Evolutionary conservation across 2,888 invertebrate species (phyloP).

Genomic region (Aromia moschata): DNA sequence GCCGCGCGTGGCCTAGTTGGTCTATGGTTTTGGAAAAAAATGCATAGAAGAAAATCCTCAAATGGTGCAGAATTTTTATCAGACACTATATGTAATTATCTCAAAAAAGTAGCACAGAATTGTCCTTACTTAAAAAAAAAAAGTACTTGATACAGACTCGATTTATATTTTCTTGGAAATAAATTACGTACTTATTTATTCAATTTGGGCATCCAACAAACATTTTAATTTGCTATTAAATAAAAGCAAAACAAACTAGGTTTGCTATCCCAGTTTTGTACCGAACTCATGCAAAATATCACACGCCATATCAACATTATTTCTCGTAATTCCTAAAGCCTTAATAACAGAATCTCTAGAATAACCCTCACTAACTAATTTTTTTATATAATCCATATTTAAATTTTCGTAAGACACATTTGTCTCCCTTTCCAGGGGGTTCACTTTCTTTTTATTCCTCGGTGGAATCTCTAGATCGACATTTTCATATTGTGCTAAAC

Average conservation of each 20-base stretch:
- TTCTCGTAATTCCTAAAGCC: conserved; percentile 90
- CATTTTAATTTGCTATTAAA: conserved; percentile 26
- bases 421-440: conserved; percentile 59
- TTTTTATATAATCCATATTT: conserved; percentile 89
- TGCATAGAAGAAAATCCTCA: too few relatives aligned
- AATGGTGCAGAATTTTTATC: too few relatives aligned
- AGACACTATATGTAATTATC: too few relatives aligned
- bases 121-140: too few relatives aligned
- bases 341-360: conserved; percentile 90
- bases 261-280: conserved; percentile 53
- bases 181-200: too few relatives aligned
- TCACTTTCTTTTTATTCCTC: conserved; percentile 52
- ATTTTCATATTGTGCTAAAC: conserved; percentile 41
- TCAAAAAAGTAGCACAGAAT: too few relatives aligned
- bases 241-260: conserved; percentile 22
- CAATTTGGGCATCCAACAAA: too few relatives aligned
- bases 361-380: conserved; percentile 89
- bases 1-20: too few relatives aligned
- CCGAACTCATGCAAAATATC: conserved; percentile 66
- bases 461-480: conserved; percentile 53
- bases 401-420: conserved; percentile 82
- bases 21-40: too few relatives aligned
- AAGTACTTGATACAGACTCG: too few relatives aligned
- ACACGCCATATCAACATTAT: conserved; percentile 95
- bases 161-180: too few relatives aligned